Base-by-base conservation (phyloP, 2,888 invertebrate genomes). In the Machimus atricapillus region DNA sequence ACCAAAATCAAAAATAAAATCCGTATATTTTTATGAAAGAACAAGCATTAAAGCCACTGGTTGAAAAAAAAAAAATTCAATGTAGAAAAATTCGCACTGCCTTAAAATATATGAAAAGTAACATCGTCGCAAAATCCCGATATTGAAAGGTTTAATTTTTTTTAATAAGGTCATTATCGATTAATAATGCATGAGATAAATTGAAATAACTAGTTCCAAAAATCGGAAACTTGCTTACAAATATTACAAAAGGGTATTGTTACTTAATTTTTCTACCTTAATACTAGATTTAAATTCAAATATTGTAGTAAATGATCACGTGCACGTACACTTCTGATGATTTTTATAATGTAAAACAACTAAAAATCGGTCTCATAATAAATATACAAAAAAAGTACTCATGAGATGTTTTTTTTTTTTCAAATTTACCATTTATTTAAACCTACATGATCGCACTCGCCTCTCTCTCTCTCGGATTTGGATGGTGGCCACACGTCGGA, bases 391-490 rank as follows among this genome's bases (percentile, higher is more conserved):
- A 79, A 66, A 66, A 79, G 27, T 79, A 79, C 27, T 79, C 43
- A 79, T 66, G 66, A 66, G 23, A 27, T 66, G 43, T 46, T 46
- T 46, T 43, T 2, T 37, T 40, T 43, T 46, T 66, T 66, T 27
- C 9, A 66, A 66, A 85, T 74, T 85, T 85, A 85, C 85, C 85
- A 85, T 85, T 85, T 85, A 66, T 83, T 74, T 74, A 85, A n/a
- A 74, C 85, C 85, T 85, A 85, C 66, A 83, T n/a, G 82, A 74
- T 73, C 74, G 46, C 85, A 85, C 27, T 85, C 85, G 74, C 73
- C 85, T 37, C 74, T 85, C 85, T 37, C 74, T 85, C 85, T 66
- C 27, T 73, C 73, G 85, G 74, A 74, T 52, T 74, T 83, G 82
- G 40, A 74, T 83, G 82, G 27, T 74, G 74, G 46, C 74, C 73